Conservation (phyloP, 2,113 vertebrate genomes). For the Nothoprocta perdicaria region DNA sequence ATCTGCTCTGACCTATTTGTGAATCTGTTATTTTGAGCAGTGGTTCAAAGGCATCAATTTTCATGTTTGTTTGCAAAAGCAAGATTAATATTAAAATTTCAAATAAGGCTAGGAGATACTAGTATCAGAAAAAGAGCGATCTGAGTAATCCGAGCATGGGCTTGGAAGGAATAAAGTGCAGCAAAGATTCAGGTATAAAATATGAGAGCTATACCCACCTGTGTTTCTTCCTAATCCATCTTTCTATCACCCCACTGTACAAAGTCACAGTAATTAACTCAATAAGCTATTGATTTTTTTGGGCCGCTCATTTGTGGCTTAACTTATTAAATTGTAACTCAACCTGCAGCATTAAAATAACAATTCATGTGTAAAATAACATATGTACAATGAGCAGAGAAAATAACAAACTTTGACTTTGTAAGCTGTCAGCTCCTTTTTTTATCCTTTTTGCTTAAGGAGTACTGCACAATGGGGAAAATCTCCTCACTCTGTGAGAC, state of each 20-base stretch:
- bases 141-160: not conserved
- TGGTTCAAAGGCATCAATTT: slow-evolving; percentile 26
- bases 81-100: not conserved
- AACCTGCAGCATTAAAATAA: not conserved
- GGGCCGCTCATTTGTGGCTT: not conserved
- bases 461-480: not conserved
- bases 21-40: not conserved
- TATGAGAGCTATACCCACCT: not conserved
- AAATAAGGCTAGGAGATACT: not conserved
- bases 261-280: not conserved
- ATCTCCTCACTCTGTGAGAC: not conserved
- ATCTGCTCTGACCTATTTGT: not conserved
- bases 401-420: too few relatives aligned
- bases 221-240: not conserved
- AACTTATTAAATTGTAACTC: not conserved
- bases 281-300: not conserved
- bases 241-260: not conserved
- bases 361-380: not conserved
- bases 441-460: not conserved
- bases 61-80: slow-evolving; percentile 7
- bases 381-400: not conserved
- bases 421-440: not conserved
- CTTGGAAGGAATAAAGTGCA: not conserved
- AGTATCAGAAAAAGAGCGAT: not conserved
- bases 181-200: not conserved